These are phyloP conservation scores for Polypedilum pembai DNA, from an alignment of 1,140 invertebrate genomes.

Conservation along the genomic window DNA sequence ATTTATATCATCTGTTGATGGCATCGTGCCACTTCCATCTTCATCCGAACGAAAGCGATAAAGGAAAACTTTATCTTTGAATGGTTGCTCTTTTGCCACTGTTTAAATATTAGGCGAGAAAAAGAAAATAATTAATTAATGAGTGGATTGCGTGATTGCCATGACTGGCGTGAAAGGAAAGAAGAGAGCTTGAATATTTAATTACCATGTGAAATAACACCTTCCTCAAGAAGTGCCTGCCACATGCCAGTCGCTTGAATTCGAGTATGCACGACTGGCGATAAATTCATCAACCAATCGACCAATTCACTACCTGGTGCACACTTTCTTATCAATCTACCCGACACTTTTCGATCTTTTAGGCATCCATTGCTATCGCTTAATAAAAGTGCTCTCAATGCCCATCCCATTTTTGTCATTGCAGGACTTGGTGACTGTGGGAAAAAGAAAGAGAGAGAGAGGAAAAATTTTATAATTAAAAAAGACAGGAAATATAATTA, in stretches of 20 bases:
- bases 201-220: constrained; percentile 68
- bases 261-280: constrained; percentile 51
- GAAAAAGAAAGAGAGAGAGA: constrained; percentile 29
- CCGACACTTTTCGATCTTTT: constrained; percentile 52
- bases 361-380: constrained; percentile 53
- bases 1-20: constrained; percentile 50
- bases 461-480: constrained; percentile 29
- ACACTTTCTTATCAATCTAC: constrained; percentile 51
- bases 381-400: constrained; percentile 60
- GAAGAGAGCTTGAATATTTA: constrained; percentile 29
- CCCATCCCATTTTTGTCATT: constrained; percentile 59
- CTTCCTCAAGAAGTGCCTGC: constrained; percentile 77
- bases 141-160: neutral
- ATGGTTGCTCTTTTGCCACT: constrained; percentile 74
- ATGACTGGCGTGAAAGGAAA: neutral
- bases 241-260: constrained; percentile 73
- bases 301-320: constrained; percentile 63
- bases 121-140: neutral
- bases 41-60: constrained; percentile 74
- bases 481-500: too few relatives aligned
- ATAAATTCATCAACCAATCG: constrained; percentile 62
- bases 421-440: constrained; percentile 53
- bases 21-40: constrained; percentile 46
- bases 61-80: constrained; percentile 76
- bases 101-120: constrained; percentile 25